A percentile compares a stretch with the other conserved stretches of the same genome.
phyloP scores from a whole-genome alignment of 2,888 invertebrate genomes.

The Spodoptera littoralis region DNA sequence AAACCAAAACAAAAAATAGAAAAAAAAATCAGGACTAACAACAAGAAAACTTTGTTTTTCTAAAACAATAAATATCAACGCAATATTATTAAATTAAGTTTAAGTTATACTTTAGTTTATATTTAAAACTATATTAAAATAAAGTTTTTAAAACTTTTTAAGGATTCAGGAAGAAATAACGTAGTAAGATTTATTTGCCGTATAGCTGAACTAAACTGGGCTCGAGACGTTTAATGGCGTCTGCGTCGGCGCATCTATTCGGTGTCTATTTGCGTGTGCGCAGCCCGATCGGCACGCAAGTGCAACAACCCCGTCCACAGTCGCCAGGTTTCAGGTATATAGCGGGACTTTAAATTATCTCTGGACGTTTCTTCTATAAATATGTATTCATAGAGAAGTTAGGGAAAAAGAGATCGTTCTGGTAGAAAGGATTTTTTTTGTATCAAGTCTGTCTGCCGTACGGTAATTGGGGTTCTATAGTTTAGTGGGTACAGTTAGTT shows the following conservation, averaged over 20 bases:
- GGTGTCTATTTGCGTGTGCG: conserved; percentile 58
- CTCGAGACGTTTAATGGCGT: conserved; percentile 19
- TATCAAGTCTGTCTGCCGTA: too few relatives aligned
- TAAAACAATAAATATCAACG: too few relatives aligned
- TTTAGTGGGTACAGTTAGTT: too few relatives aligned
- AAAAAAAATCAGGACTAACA: too few relatives aligned
- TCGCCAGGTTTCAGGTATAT: conserved; percentile 25
- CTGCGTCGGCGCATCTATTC: conserved; percentile 36
- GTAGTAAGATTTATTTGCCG: conserved; percentile 22
- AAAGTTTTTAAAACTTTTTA: background rate
- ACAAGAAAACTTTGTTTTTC: too few relatives aligned
- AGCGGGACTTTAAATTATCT: conserved; percentile 9
- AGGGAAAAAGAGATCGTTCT: background rate
- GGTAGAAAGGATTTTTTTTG: too few relatives aligned
- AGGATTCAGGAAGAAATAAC: conserved; percentile 28
- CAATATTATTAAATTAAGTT: too few relatives aligned
- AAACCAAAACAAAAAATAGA: too few relatives aligned
- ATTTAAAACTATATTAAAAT: too few relatives aligned
- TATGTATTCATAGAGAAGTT: background rate
- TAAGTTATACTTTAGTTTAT: too few relatives aligned
- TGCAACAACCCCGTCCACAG: conserved; percentile 56
- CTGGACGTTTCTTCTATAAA: background rate
- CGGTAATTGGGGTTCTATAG: too few relatives aligned
- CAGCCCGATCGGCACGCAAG: conserved; percentile 37
- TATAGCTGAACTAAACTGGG: conserved; percentile 21